phyloP scores from a whole-genome alignment of 2,888 invertebrate genomes.

The Leucozona laternaria region DNA sequence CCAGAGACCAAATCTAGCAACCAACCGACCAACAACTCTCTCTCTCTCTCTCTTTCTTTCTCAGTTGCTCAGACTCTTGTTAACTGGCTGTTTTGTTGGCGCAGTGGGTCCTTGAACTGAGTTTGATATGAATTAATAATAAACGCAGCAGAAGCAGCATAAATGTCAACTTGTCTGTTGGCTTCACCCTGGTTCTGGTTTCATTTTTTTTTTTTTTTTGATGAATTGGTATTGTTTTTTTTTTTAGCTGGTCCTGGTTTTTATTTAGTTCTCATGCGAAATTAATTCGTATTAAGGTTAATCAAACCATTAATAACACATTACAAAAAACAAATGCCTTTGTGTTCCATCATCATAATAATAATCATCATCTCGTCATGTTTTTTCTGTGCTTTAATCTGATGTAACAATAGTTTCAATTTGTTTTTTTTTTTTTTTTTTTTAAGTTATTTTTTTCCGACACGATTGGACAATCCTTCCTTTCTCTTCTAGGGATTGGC shows the following conservation, averaged over 20 bases:
- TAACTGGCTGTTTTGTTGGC: constrained; percentile 45
- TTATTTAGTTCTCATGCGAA: constrained; percentile 26
- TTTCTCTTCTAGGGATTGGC: constrained; percentile 33
- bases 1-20: constrained; percentile 23
- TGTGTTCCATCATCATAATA: constrained; percentile 41
- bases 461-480: constrained; percentile 40
- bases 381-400: neutral
- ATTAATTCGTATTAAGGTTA: constrained; percentile 63
- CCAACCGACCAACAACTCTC: constrained; percentile 42
- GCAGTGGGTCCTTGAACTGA: constrained; percentile 73
- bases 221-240: constrained; percentile 56
- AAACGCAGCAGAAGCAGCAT: constrained; percentile 70
- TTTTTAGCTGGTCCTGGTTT: constrained; percentile 6
- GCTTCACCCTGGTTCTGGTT: constrained; percentile 57
- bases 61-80: neutral
- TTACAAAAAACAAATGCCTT: constrained; percentile 43
- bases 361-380: constrained; percentile 17
- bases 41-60: constrained; percentile 20
- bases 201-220: constrained; percentile 51
- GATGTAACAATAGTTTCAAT: constrained; percentile 38
- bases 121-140: constrained; percentile 73
- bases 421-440: constrained; percentile 42
- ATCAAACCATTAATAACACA: constrained; percentile 69
- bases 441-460: constrained; percentile 39
- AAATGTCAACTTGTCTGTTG: constrained; percentile 71